Base-by-base conservation (phyloP, 2,113 vertebrate species). In the Pseudorhombus dupliciocellatus region DNA sequence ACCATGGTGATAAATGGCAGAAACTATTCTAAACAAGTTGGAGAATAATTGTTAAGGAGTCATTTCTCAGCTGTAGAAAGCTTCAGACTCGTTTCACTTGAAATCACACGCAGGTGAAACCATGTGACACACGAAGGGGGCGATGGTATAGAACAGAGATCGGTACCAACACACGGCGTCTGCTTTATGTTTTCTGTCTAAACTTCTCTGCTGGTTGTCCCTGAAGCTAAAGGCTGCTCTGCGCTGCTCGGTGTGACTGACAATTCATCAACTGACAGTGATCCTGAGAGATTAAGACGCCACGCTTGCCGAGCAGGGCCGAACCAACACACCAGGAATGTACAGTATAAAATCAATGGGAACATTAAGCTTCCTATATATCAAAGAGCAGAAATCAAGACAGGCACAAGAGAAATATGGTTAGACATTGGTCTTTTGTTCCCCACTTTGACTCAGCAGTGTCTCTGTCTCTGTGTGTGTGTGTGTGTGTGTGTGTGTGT, bases 231-330 rank as follows among this genome's bases (percentile, higher is more conserved):
- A 68, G 50, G 28, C 66, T 54, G 73, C 80, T 75, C 55, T 7
- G 48, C 58, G 54, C 53, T 10, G 66, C 52, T 68, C 73, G 55
- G 63, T 61, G 21, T 78, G 77, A 79, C 70, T 81, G 88, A 84
- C 72, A 73, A 73, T 79, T 83, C 70, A 86, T 89, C 85, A 81
- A 63, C 71, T 84, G 72, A 80, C 81, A 84, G 79, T 30, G 42
- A 71, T 85, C 78, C 82, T 63, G 58, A 77, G 86, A 88, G 85
- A 89, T 83, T 84, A 84, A 73, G 79, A 84, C 20, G 42, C 63
- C 59, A 40, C 61, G 72, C 77, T 79, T 53, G 66, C 65, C 56
- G 84, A 89, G 73, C 72, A 65, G 82, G 81, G 84, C 72, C 18
- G 60, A 79, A 77, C 70, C 79, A 54, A 82, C 80, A 66, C 79